Conservation (phyloP, 2,888 invertebrate species). For the Pharmacophagus antenor region DNA sequence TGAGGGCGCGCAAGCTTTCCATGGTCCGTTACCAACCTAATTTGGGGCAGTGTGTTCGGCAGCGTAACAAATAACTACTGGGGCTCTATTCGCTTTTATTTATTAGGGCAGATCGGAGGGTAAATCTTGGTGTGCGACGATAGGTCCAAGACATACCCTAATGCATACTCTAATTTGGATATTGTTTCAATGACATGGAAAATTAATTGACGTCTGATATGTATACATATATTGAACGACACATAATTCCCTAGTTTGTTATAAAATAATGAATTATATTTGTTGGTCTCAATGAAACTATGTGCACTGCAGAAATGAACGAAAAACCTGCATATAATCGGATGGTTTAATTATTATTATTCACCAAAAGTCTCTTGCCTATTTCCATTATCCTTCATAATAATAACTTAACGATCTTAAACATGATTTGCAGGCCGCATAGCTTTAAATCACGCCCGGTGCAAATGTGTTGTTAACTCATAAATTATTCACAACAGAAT, state of each 20-base stretch:
- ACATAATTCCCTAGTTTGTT: too few species aligned
- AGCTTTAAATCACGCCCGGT: neutral
- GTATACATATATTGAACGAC: too few species aligned
- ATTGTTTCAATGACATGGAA: neutral
- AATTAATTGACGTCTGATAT: too few species aligned
- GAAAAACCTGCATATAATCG: too few species aligned
- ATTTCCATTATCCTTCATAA: too few species aligned
- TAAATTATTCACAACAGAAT: conserved; percentile 5
- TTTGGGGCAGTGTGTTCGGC: neutral
- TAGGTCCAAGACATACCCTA: neutral
- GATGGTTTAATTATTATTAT: too few species aligned
- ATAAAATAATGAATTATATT: too few species aligned
- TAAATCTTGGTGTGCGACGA: neutral
- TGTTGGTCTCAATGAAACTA: too few species aligned
- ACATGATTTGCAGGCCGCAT: neutral
- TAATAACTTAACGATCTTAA: neutral
- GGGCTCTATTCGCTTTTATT: neutral
- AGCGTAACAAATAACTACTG: neutral
- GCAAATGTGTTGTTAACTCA: conserved; percentile 5
- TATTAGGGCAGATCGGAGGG: neutral
- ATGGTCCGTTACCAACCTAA: neutral
- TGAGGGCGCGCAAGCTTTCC: neutral
- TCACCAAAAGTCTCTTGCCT: too few species aligned
- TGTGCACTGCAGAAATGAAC: too few species aligned
- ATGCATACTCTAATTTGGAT: neutral